Base-by-base conservation (phyloP, 2,888 invertebrate species). In the Nowickia ferox region DNA sequence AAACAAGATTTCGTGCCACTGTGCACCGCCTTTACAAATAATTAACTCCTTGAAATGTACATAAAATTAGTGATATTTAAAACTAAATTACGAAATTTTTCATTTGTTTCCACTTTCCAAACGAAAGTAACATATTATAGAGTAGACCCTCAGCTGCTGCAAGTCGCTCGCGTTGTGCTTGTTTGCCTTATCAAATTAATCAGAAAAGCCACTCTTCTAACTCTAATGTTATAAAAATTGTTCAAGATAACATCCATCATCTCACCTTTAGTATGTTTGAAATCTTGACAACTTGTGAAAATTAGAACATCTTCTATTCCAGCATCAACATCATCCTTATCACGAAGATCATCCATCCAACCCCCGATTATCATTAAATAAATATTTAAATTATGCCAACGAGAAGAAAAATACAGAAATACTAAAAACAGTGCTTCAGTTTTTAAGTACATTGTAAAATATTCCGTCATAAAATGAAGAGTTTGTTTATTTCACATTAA, bases 211-310 rank as follows among this genome's bases (percentile, higher is more conserved):
- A 40, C 6, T 15, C 6, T 48, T 3, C 5, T 48, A 48, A 48
- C 15, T 61, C 9, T 11, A 61, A 17, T 9, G n/a, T 48, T 48
- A 38, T 3, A n/a, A 69, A 51, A 53, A 66, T 38, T 53, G 44
- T 78, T 69, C 30, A 61, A 71, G 78, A 86, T 86, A 82, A 83
- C 48, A 61, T 55, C 19, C 82, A 71, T 82, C 71, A 86, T 71
- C 66, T 79, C 83, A 86, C 69, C 82, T 86, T 55, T 61, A 44
- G n/a, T 44, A 44, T 55, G 17, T 57, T 79, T 48, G 19, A 87
- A 59, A 89, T 90, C 90, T 90, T 90, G 90, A 90, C 91, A 91
- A 90, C 88, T 90, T 91, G 91, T 90, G 90, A 90, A 89, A 88
- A 89, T 89, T 89, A 81, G 87, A 88, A 88, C 84, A 88, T 57